Evolutionary conservation across 1,140 invertebrate genomes (phyloP).

Genomic region (Magallana angulata): DNA sequence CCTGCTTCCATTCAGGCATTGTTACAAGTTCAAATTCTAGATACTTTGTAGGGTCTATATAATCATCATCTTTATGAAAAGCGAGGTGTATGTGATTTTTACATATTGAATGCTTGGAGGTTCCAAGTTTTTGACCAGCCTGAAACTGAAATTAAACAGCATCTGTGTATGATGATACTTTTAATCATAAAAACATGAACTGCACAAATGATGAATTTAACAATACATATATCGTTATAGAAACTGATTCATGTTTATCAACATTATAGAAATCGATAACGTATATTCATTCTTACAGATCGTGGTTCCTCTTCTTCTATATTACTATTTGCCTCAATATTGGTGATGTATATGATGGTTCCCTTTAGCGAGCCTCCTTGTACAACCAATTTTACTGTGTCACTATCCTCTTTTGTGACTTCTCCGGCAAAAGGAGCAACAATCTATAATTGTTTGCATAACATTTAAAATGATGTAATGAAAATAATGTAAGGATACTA

Average conservation of each 20-base stretch:
- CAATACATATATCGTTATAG: no score
- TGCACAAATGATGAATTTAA: no score
- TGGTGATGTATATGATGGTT: slow-evolving; percentile 29
- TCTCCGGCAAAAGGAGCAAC: slow-evolving; percentile 27
- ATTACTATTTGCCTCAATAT: neutral
- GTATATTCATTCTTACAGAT: neutral
- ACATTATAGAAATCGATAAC: neutral
- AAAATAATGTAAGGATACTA: no score
- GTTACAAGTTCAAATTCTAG: slow-evolving; percentile 48
- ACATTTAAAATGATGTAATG: no score
- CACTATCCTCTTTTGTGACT: neutral
- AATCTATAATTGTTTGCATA: neutral
- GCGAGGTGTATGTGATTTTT: slow-evolving; percentile 68
- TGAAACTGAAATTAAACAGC: slow-evolving; percentile 54
- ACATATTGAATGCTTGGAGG: slow-evolving; percentile 50
- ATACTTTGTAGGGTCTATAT: slow-evolving; percentile 63
- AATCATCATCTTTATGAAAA: slow-evolving; percentile 50
- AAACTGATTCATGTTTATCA: neutral
- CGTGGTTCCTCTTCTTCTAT: slow-evolving; percentile 19
- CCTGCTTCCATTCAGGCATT: slow-evolving; percentile 62
- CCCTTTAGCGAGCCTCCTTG: slow-evolving; percentile 4
- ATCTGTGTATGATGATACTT: no score
- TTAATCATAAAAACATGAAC: no score
- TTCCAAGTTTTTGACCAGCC: slow-evolving; percentile 65
- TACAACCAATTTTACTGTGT: slow-evolving; percentile 32